Conservation (phyloP, 2,888 invertebrate species). For the Nemotelus pantherinus region DNA sequence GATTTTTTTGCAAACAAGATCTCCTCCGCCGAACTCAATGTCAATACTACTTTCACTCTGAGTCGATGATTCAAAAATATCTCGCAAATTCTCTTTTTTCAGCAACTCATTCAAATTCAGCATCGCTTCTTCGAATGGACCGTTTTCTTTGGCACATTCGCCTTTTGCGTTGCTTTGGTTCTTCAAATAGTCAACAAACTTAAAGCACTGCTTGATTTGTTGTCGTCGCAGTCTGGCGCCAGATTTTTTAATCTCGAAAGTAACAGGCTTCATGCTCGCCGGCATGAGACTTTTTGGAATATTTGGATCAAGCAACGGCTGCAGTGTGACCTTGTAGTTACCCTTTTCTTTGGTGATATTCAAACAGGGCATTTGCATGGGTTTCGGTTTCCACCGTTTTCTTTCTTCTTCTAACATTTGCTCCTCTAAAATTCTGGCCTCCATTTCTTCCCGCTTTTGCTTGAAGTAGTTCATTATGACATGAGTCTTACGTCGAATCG, state of each 20-base stretch:
- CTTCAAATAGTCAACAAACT: neutral
- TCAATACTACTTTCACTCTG: constrained; percentile 22
- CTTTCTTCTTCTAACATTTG: neutral
- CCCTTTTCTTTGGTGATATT: constrained; percentile 15
- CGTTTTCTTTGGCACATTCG: neutral
- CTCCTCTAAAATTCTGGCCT: neutral
- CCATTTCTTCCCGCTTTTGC: neutral
- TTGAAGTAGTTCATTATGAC: constrained; percentile 12
- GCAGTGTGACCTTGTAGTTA: neutral
- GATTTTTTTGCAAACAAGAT: neutral
- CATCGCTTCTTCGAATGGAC: neutral
- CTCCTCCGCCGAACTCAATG: constrained; percentile 27
- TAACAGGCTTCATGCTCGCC: constrained; percentile 9
- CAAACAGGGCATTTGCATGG: neutral
- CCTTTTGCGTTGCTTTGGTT: neutral
- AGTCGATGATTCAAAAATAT: constrained; percentile 11
- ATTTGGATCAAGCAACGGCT: constrained; percentile 13
- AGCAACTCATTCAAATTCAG: constrained; percentile 11
- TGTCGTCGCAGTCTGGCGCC: neutral
- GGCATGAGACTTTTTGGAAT: neutral
- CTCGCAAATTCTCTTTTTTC: neutral
- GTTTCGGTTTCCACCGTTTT: neutral
- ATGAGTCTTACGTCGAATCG: constrained; percentile 5
- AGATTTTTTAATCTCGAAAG: constrained; percentile 6
- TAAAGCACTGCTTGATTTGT: neutral